Evolutionary conservation across 1,140 invertebrate species (phyloP).

Genomic region (Trichonephila clavata): DNA sequence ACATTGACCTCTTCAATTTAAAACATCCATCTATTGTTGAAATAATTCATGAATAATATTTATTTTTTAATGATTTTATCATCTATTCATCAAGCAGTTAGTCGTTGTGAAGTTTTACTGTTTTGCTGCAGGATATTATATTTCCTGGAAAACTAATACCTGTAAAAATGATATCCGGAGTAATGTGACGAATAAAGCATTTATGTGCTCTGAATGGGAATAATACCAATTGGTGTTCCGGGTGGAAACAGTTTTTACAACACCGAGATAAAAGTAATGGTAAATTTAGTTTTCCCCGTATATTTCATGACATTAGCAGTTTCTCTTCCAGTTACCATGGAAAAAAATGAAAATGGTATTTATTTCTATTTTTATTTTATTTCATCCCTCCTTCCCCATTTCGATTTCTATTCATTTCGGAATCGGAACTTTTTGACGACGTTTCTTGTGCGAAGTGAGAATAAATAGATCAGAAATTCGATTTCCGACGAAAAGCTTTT

Average conservation of each 20-base stretch:
- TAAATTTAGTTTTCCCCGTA: constrained; percentile 42
- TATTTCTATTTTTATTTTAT: background rate
- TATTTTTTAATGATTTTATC: constrained; percentile 40
- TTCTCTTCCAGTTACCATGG: constrained; percentile 26
- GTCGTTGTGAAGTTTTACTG: background rate
- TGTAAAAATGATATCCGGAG: constrained; percentile 6
- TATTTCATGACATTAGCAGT: constrained; percentile 53
- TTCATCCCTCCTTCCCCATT: background rate
- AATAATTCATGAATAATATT: background rate
- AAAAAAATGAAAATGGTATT: background rate
- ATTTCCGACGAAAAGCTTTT: constrained; percentile 20
- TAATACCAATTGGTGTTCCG: constrained; percentile 15
- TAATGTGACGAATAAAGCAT: constrained; percentile 55
- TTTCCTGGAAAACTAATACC: background rate
- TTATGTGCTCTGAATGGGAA: constrained; percentile 58
- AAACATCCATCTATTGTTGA: background rate
- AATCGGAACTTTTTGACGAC: background rate
- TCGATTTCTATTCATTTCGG: constrained; percentile 1
- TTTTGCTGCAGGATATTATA: background rate
- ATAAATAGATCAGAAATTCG: constrained; percentile 58
- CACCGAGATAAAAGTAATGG: constrained; percentile 21
- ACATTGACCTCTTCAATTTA: too few relatives aligned
- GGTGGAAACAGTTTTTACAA: constrained; percentile 14
- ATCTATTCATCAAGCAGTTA: constrained; percentile 43
- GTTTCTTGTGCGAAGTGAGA: background rate